Evolutionary conservation across 2,113 vertebrate species (phyloP).

Genomic region (Chionis minor): DNA sequence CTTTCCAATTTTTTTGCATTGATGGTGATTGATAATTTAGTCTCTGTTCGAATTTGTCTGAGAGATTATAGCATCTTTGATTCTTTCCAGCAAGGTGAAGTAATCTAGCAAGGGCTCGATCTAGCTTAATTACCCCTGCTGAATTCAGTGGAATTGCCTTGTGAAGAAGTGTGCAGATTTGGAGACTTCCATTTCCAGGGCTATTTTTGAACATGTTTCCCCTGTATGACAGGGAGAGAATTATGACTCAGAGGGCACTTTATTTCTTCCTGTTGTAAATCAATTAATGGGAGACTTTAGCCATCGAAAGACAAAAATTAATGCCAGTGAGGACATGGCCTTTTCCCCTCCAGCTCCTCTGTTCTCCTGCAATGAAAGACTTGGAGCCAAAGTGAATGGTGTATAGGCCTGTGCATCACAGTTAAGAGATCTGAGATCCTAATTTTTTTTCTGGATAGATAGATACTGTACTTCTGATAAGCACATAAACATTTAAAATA

Average conservation of each 20-base stretch:
- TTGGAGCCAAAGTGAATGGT: not conserved
- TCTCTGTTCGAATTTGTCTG: not conserved
- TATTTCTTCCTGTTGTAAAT: not conserved
- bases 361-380: not conserved
- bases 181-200: not conserved
- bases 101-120: not conserved
- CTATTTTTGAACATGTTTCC: not conserved
- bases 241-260: not conserved
- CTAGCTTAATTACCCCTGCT: not conserved
- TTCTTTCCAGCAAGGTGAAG: not conserved
- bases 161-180: not conserved
- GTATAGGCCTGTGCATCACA: not conserved
- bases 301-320: not conserved
- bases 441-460: not conserved
- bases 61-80: not conserved
- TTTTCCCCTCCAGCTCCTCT: not conserved
- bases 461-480: not conserved
- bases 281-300: not conserved
- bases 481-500: not conserved
- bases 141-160: not conserved
- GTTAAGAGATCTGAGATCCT: not conserved
- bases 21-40: not conserved
- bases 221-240: not conserved
- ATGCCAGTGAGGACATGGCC: not conserved
- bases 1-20: not conserved